phyloP scores from a whole-genome alignment of 2,113 vertebrate species.

The Gracilinanus agilis region DNA sequence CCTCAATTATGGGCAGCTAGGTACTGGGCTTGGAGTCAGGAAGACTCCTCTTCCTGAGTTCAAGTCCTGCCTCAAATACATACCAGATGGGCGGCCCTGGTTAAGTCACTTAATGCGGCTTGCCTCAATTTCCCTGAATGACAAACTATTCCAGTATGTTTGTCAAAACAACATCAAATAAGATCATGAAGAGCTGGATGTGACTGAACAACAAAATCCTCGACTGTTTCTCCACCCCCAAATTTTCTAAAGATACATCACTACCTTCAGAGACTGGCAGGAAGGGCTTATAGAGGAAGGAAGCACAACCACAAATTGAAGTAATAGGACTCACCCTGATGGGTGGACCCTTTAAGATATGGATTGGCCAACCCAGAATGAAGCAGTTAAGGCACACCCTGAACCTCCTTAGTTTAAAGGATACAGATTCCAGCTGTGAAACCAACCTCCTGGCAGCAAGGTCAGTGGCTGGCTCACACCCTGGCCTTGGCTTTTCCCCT shows the following conservation, averaged over 20 bases:
- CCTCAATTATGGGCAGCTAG: too few species aligned
- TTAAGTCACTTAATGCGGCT: too few species aligned
- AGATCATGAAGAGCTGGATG: too few species aligned
- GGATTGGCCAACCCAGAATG: not conserved
- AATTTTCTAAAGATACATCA: not conserved
- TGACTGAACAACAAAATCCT: not conserved
- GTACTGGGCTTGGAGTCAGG: too few species aligned
- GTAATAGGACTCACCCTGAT: not conserved
- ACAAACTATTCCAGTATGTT: too few species aligned
- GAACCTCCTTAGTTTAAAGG: not conserved
- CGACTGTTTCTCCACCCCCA: not conserved
- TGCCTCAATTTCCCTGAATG: too few species aligned
- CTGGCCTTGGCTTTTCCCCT: not conserved
- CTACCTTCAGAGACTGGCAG: not conserved
- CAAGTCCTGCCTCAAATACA: too few species aligned
- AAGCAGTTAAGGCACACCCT: not conserved
- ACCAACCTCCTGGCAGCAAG: not conserved
- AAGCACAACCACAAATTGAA: slow-evolving; percentile 5
- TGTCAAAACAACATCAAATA: too few species aligned
- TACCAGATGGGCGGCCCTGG: too few species aligned
- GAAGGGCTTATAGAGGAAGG: not conserved
- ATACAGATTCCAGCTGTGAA: not conserved
- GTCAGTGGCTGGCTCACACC: not conserved
- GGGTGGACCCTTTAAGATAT: slow-evolving; percentile 1
- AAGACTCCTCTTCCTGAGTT: too few species aligned